A percentile compares a stretch with the other conserved stretches of the same genome.
Evolutionary conservation across 2,888 invertebrate genomes (phyloP).

Genomic region (Blastobasis adustella): DNA sequence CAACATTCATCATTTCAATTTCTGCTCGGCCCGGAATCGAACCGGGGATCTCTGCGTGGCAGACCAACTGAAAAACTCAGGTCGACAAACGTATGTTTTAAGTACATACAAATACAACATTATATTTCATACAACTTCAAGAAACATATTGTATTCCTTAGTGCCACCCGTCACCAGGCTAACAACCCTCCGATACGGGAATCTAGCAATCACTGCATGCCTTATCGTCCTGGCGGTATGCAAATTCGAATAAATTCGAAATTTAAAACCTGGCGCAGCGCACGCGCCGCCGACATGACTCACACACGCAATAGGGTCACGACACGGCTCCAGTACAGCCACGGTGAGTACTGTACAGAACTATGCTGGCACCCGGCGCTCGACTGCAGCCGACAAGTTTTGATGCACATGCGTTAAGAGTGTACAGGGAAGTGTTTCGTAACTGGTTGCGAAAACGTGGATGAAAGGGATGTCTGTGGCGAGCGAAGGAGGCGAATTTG

Average conservation of each 20-base stretch:
- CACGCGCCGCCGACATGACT: conserved; percentile 65
- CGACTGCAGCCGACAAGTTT: conserved; percentile 48
- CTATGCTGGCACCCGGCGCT: conserved; percentile 19
- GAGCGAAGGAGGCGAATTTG: no score
- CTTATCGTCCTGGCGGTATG: conserved; percentile 39
- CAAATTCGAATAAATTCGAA: conserved; percentile 56
- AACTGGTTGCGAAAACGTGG: conserved; percentile 3
- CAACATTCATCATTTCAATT: no score
- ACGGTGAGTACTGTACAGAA: conserved; percentile 24
- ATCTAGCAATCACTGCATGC: conserved; percentile 29
- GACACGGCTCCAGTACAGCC: conserved; percentile 40
- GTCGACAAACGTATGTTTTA: background rate
- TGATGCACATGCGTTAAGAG: conserved; percentile 26
- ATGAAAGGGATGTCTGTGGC: no score
- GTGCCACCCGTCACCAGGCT: no score
- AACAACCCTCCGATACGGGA: background rate
- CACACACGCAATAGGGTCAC: conserved; percentile 71
- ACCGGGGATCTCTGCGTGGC: no score
- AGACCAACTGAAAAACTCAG: background rate
- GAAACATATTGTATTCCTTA: no score
- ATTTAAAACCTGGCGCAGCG: conserved; percentile 61
- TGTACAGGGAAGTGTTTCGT: conserved; percentile 24
- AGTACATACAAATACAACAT: background rate
- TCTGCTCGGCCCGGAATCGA: no score
- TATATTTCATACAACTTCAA: no score